Evolutionary conservation across 2,888 invertebrate species (phyloP).

Genomic region (Trachelus stipa): DNA sequence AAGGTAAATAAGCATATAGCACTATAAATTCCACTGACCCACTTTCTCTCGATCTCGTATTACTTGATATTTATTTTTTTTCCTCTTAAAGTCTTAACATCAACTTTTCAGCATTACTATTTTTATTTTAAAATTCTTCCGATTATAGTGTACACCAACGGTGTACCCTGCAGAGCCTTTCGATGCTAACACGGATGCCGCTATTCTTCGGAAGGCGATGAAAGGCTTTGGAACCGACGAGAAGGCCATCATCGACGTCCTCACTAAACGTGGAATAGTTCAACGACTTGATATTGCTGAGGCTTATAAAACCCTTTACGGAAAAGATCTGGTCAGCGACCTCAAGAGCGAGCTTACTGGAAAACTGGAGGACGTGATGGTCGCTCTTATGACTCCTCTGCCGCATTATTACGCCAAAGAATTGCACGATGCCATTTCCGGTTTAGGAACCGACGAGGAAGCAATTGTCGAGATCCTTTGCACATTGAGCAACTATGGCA

Average conservation of each 20-base stretch:
- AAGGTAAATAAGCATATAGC: conserved; percentile 73
- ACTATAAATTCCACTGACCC: conserved; percentile 27
- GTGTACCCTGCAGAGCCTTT: conserved; percentile 89
- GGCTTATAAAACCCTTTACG: conserved; percentile 92
- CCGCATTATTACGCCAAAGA: conserved; percentile 93
- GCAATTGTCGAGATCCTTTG: conserved; percentile 93
- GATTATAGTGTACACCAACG: conserved; percentile 83
- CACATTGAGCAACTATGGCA: conserved; percentile 90
- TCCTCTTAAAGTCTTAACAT: no score
- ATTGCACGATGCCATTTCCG: conserved; percentile 87
- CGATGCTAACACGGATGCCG: conserved; percentile 87
- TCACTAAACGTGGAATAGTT: conserved; percentile 88
- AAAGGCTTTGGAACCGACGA: conserved; percentile 95
- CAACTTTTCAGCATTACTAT: not conserved
- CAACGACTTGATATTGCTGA: conserved; percentile 92
- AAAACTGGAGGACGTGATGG: conserved; percentile 88
- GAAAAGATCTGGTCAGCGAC: conserved; percentile 84
- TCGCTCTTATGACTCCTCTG: conserved; percentile 91
- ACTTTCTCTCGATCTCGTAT: conserved; percentile 20
- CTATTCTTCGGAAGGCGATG: conserved; percentile 88
- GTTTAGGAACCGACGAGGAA: conserved; percentile 89
- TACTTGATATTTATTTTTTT: no score
- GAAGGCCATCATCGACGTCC: conserved; percentile 89
- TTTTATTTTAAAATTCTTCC: conserved; percentile 29
- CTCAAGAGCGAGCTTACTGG: conserved; percentile 91